phyloP scores from a whole-genome alignment of 2,113 vertebrate species.

The Odocoileus hemionus region DNA sequence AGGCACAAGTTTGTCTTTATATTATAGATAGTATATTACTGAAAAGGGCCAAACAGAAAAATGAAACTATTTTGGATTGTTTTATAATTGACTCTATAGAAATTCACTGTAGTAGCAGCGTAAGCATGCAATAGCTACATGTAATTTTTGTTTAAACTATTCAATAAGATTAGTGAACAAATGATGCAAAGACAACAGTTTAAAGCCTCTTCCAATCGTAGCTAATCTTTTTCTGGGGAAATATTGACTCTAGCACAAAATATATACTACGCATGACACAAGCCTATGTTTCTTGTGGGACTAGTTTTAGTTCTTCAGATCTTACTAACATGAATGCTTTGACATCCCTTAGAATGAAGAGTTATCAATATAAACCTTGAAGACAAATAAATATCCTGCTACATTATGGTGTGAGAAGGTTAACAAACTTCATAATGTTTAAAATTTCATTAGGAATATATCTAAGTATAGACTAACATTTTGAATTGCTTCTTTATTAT shows the following conservation, averaged over 20 bases:
- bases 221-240: background rate
- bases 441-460: background rate
- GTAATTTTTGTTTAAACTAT: background rate
- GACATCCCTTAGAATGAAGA: background rate
- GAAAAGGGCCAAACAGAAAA: background rate
- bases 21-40: background rate
- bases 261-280: background rate
- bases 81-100: background rate
- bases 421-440: background rate
- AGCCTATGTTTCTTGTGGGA: background rate
- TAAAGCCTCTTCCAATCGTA: background rate
- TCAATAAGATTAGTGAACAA: background rate
- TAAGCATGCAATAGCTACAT: background rate
- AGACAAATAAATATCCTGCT: background rate
- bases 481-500: background rate
- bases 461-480: background rate
- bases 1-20: background rate
- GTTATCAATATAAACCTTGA: background rate
- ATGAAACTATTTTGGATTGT: background rate
- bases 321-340: background rate
- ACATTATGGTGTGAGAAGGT: background rate
- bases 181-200: background rate
- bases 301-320: background rate
- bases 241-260: background rate
- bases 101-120: background rate